Base-by-base conservation (phyloP, 2,888 invertebrate species). In the Drosophila anomelani region DNA sequence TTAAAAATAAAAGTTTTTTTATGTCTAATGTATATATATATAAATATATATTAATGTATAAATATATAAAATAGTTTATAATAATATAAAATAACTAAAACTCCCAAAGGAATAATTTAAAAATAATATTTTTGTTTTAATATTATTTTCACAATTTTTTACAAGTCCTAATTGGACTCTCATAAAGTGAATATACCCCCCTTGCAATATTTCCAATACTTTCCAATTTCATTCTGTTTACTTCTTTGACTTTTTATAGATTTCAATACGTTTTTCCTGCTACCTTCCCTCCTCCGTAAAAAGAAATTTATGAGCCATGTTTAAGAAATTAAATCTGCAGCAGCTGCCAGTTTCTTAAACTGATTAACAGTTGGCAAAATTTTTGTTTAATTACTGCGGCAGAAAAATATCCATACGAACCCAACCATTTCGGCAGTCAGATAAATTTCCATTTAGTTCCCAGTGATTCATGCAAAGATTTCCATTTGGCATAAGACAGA, bases 301-400 rank as follows among this genome's bases (percentile, higher is more conserved):
- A 8, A 46, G 13, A 49, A 78, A 89, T 87, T 86, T 87, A 85
- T 88, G 82, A 69, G 67, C 59, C 76, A 70, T 88, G 78, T 88
- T 88, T 77, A 74, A 68, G 63, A 85, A 88, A 87, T 89, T 63
- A 79, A 74, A 81, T 77, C 63, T 53, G 44, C 57, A 47, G 56
- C 54, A 41, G 46, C 54, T 63, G 64, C 55, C 68, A 75, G 58
- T 73, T 79, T 38, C 76, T 77, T 72, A 55, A 77, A 70, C 80
- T 79, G 81, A 85, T 85, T 85, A 85, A 73, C 53, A 72, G 81
- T 81, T 79, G 76, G 77, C 74, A 72, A 56, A 79, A 66, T 66
- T 47, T 72, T 49, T 63, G 59, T 79, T 78, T 90, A 87, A 89
- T 88, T 79, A 83, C 80, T 82, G 86, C 85, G 84, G 72, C 88